phyloP scores from a whole-genome alignment of 2,113 vertebrate genomes.

The Tupaia tana region DNA sequence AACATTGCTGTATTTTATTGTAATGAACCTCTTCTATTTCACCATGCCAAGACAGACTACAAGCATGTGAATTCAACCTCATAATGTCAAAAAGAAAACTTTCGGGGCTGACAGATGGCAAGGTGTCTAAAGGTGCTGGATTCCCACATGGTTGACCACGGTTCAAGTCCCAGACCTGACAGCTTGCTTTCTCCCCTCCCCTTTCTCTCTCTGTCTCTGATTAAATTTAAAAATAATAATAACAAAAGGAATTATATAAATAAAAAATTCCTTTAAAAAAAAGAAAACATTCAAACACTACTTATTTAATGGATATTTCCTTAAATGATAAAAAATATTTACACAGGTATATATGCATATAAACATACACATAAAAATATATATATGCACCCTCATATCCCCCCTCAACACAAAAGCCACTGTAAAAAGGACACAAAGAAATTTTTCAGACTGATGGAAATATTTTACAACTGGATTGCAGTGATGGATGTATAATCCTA shows the following conservation, averaged over 20 bases:
- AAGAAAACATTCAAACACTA: background rate
- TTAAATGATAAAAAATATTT: conserved; percentile 8
- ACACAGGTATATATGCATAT: background rate
- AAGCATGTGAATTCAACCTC: background rate
- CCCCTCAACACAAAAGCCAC: background rate
- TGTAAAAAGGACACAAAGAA: conserved; percentile 6
- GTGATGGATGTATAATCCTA: background rate
- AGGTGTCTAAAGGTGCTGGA: no score
- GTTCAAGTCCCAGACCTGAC: no score
- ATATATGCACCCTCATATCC: background rate
- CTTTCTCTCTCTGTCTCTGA: no score
- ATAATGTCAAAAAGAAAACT: conserved; percentile 14
- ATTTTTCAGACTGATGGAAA: background rate
- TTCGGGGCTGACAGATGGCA: background rate
- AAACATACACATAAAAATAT: background rate
- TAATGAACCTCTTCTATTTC: background rate
- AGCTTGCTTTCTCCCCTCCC: no score
- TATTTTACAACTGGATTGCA: background rate
- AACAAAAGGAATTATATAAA: no score
- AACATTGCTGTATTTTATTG: background rate
- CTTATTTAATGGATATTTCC: background rate
- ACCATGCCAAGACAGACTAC: background rate
- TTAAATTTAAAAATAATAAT: no score
- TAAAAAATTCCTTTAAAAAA: no score
- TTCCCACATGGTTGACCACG: no score